A percentile compares a stretch with the other conserved stretches of the same genome.
phyloP scores from a whole-genome alignment of 2,797 vertebrate genomes.

The Parauchenoglanis punctatus region DNA sequence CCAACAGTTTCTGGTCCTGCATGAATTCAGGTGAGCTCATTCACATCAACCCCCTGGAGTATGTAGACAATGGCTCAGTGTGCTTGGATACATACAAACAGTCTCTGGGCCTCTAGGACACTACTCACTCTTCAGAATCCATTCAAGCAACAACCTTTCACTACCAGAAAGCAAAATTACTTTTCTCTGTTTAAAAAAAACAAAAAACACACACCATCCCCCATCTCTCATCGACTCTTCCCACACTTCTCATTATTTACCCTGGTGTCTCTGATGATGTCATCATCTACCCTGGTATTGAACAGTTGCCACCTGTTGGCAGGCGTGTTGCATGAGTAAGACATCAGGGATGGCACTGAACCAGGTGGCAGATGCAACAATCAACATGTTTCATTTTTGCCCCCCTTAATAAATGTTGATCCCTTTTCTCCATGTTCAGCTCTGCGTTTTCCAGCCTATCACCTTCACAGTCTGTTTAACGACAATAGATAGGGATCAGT shows the following conservation, averaged over 20 bases:
- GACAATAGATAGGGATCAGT: neutral
- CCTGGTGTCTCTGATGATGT: neutral
- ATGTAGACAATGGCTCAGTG: conserved; percentile 28
- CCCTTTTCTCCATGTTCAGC: neutral
- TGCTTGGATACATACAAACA: conserved; percentile 34
- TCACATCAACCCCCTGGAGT: conserved; percentile 56
- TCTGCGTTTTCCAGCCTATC: neutral
- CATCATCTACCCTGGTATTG: conserved; percentile 12
- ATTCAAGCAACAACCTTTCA: conserved; percentile 12
- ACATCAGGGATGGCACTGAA: neutral
- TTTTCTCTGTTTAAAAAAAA: neutral
- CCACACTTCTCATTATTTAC: conserved; percentile 8
- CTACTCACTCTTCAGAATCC: neutral
- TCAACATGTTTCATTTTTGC: neutral
- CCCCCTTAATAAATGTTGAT: neutral
- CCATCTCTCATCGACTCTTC: conserved; percentile 1
- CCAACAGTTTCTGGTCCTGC: conserved; percentile 64
- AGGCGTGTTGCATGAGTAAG: neutral
- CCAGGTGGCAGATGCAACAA: conserved; percentile 7
- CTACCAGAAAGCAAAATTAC: conserved; percentile 2
- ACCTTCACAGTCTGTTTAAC: neutral
- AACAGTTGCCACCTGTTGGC: conserved; percentile 31
- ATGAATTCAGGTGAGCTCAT: conserved; percentile 65
- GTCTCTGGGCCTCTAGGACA: conserved; percentile 30
- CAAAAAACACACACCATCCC: neutral